Conservation (phyloP, 2,888 invertebrate species). For the Perizoma flavofasciatum region DNA sequence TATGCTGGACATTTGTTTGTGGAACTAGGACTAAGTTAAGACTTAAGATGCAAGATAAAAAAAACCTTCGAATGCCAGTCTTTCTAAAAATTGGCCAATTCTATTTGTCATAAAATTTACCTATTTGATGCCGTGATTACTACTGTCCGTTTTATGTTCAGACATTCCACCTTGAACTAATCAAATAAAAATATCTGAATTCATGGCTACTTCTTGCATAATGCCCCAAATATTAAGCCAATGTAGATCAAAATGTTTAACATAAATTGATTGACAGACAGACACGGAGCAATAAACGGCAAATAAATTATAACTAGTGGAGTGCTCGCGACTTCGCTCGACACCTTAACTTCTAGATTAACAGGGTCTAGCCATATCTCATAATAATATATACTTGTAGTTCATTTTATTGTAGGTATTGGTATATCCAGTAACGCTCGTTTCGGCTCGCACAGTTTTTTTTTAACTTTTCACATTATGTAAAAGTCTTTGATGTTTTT, state of each 20-base stretch:
- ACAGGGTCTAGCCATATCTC: neutral
- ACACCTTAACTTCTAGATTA: neutral
- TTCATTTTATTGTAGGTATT: too few relatives aligned
- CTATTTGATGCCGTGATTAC: neutral
- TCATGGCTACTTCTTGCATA: constrained; percentile 51
- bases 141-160: constrained; percentile 14
- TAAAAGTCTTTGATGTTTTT: too few relatives aligned
- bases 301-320: constrained; percentile 62
- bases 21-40: too few relatives aligned
- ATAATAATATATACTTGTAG: too few relatives aligned
- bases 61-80: too few relatives aligned
- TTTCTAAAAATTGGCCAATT: constrained; percentile 1
- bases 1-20: too few relatives aligned
- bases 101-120: neutral
- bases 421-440: too few relatives aligned
- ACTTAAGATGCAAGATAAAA: too few relatives aligned
- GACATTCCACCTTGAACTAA: constrained; percentile 25
- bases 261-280: constrained; percentile 77
- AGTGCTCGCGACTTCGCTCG: constrained; percentile 13
- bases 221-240: constrained; percentile 39
- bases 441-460: too few relatives aligned
- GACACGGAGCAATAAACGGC: constrained; percentile 68
- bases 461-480: too few relatives aligned
- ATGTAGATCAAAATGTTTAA: constrained; percentile 73
- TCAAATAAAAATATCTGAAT: constrained; percentile 22